Evolutionary conservation across 2,797 vertebrate genomes (phyloP), one percentile per base, ranked within the genome.

Genomic region (Meriones psammophilus): DNA sequence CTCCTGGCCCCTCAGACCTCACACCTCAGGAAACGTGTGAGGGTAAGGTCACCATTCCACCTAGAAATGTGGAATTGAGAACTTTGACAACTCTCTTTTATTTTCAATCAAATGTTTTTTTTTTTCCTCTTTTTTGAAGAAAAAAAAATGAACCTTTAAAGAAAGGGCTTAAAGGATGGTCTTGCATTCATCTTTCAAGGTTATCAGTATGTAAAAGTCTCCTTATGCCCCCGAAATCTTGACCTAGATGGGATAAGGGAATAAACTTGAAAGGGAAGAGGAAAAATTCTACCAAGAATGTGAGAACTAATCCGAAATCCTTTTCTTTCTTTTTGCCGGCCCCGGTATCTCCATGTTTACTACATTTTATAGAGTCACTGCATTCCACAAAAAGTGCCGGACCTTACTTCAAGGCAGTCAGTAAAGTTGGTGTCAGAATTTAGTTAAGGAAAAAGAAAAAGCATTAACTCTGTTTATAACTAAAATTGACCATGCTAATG

Each of bases 111-210:
- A 94, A 96, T 88, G 74, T 69, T 83, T 96, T 95, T 36, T 71
- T 39, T 36, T 71, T 69, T 83, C 4, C 42, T 42, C 79, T 95
- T 96, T 95, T 36, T 71, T 39, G 77, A 54, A 87, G 86, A 73
- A 85, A 71, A 68, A 94, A 94, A 93, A 97, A 93, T 22, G 68
- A 88, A 76, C 78, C 78, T 80, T 92, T 91, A 85, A 97, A 83
- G 85, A 87, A 95, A 95, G 83, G 94, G 94, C 95, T 97, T 96
- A 83, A 39, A 39, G 39, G 96, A 89, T 46, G 86, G 62, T 22
- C 86, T 93, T 92, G 89, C 83, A 95, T 97, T 97, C 81, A 93
- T 94, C 89, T 97, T 94, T 96, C 95, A 97, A 92, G 96, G 94
- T 94, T 92, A 95, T 90, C 78, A 92, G 79, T 88, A 80, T 69